Conservation (phyloP, 2,113 vertebrate genomes). For the Hyaena hyaena region DNA sequence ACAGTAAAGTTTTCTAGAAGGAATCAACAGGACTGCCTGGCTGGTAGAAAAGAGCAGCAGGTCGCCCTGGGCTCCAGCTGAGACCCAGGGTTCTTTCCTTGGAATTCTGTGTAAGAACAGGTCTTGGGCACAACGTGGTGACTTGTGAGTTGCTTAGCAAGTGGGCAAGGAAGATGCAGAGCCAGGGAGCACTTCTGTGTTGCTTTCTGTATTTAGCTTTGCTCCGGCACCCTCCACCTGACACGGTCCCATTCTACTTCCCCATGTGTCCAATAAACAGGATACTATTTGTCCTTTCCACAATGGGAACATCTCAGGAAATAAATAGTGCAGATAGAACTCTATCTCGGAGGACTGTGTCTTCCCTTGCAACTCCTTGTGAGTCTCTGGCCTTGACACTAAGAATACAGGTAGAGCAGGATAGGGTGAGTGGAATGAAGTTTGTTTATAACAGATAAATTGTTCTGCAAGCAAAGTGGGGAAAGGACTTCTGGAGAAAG, state of each 20-base stretch:
- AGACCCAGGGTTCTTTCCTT: not conserved
- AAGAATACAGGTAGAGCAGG: not conserved
- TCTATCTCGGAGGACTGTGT: not conserved
- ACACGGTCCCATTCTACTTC: not conserved
- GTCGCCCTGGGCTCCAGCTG: not conserved
- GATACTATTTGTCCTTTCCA: not conserved
- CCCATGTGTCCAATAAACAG: not conserved
- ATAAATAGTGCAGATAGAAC: not conserved
- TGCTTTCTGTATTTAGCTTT: not conserved
- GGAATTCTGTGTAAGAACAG: not conserved
- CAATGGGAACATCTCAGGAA: not conserved
- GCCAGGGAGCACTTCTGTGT: not conserved
- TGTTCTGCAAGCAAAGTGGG: not conserved
- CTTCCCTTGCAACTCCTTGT: not conserved
- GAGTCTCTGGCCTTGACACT: not conserved
- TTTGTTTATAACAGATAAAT: not conserved
- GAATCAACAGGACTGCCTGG: not conserved
- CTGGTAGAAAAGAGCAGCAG: not conserved
- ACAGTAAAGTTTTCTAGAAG: not conserved
- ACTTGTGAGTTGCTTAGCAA: not conserved
- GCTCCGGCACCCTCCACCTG: not conserved
- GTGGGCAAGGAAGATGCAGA: not conserved
- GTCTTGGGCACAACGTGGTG: accelerated
- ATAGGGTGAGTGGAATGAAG: not conserved
- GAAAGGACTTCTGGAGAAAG: not conserved